phyloP scores from a whole-genome alignment of 2,797 vertebrate species.

The Leptatherina wallacei region DNA sequence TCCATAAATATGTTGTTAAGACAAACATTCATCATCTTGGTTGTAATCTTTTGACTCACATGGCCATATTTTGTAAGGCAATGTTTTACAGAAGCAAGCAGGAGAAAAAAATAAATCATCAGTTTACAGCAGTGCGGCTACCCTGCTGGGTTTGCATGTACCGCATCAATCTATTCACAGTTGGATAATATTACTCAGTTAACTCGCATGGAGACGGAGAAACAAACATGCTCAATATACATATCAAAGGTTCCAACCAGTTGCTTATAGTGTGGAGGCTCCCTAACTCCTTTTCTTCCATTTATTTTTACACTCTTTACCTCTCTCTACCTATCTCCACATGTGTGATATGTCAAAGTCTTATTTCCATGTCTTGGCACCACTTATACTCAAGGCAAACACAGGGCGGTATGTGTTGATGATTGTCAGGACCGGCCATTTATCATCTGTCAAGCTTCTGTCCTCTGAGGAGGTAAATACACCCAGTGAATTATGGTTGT shows the following conservation, averaged over 20 bases:
- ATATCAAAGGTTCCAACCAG: conserved; percentile 56
- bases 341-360: conserved; percentile 83
- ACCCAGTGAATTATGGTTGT: conserved; percentile 92
- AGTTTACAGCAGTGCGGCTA: conserved; percentile 59
- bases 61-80: conserved; percentile 44
- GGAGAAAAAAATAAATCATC: conserved; percentile 39
- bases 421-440: conserved; percentile 94
- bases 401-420: conserved; percentile 88
- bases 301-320: conserved; percentile 22
- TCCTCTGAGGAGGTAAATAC: conserved; percentile 92
- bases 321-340: conserved; percentile 48
- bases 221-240: conserved; percentile 66
- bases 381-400: conserved; percentile 93
- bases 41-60: conserved; percentile 55
- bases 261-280: conserved; percentile 46
- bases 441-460: conserved; percentile 93
- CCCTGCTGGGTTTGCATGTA: conserved; percentile 68
- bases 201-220: conserved; percentile 47
- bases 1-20: conserved; percentile 38
- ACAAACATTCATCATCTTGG: conserved; percentile 58
- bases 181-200: conserved; percentile 62
- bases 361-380: conserved; percentile 91
- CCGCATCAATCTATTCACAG: conserved; percentile 72
- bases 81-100: conserved; percentile 33
- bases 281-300: conserved; percentile 23